Base-by-base conservation (phyloP, 2,888 invertebrate genomes). In the Mechanitis messenoides region DNA sequence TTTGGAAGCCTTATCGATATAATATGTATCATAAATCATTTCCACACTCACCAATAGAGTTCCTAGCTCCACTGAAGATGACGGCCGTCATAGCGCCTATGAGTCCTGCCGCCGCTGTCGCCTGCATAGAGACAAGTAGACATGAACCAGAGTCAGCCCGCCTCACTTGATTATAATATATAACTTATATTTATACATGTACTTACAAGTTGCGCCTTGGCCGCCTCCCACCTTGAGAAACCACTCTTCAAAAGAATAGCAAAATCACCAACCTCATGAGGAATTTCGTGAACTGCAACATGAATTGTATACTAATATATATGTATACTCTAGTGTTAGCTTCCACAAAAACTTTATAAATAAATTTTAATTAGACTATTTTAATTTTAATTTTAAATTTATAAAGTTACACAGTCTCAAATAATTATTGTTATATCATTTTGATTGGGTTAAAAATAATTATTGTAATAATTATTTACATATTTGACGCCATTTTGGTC, bases 201-300 rank as follows among this genome's bases (percentile, higher is more conserved):
- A 68, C 81, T 73, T 69, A 96, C 90, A 68, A 98, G 70, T 87
- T 99, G 99, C 20, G 97, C 98, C 77, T 95, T 95, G 2, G 98
- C 98, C 1, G 99, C 99, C 76, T 96, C 95, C 95, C 96, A 97
- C 71, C 97, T 91, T 60, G 94, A 94, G 84, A 99, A 99, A 0
- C 99, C 99, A 55, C 96, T 95, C 69, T 93, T 94, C 61, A 99
- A 91, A 46, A 99, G 87, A 71, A 99, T 99, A 12, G 98, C 99
- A 84, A 99, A 99, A 84, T 99, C 99, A 0, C 98, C 98, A n/a
- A 99, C 95, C 85, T 99, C 99, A 80, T 99, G 99, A 0, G 99
- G 99, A 62, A 99, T 96, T 88, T 99, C 98, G 79, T 99, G 99
- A 35, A 99, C 94, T 84, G 94, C 71, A 81, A 69, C 33, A 42